A percentile compares a stretch with the other conserved stretches of the same genome.
Evolutionary conservation across 2,113 vertebrate species (phyloP).

Genomic region (Camelus bactrianus): DNA sequence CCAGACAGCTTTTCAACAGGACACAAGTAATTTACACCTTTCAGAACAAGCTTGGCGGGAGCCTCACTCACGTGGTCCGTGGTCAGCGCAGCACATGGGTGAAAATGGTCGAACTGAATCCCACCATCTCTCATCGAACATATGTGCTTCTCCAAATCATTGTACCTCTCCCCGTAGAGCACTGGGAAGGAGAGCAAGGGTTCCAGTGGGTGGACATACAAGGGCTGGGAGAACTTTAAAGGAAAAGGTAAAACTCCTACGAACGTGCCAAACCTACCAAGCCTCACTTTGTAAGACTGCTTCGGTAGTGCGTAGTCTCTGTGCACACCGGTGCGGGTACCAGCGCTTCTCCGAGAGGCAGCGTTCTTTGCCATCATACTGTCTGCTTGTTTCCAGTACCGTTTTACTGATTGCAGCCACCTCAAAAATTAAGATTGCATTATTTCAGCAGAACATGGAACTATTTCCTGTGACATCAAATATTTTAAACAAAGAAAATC

Average conservation of each 20-base stretch:
- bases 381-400: constrained; percentile 83
- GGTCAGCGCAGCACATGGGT: constrained; percentile 85
- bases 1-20: neutral
- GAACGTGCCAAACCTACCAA: constrained; percentile 80
- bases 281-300: constrained; percentile 85
- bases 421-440: constrained; percentile 41
- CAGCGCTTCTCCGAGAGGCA: neutral
- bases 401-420: constrained; percentile 78
- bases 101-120: constrained; percentile 82
- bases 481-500: neutral
- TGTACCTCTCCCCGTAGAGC: constrained; percentile 85
- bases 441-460: neutral
- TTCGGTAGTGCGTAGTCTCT: constrained; percentile 25
- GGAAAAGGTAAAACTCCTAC: neutral
- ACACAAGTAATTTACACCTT: neutral
- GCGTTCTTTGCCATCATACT: neutral
- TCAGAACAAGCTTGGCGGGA: neutral
- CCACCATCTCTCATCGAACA: constrained; percentile 71
- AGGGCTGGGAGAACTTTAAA: neutral
- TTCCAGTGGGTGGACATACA: neutral
- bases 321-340: neutral
- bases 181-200: constrained; percentile 76
- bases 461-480: neutral
- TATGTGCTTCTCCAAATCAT: constrained; percentile 87
- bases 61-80: constrained; percentile 67